Evolutionary conservation across 2,888 invertebrate genomes (phyloP).

Genomic region (Metallyticus violacea): DNA sequence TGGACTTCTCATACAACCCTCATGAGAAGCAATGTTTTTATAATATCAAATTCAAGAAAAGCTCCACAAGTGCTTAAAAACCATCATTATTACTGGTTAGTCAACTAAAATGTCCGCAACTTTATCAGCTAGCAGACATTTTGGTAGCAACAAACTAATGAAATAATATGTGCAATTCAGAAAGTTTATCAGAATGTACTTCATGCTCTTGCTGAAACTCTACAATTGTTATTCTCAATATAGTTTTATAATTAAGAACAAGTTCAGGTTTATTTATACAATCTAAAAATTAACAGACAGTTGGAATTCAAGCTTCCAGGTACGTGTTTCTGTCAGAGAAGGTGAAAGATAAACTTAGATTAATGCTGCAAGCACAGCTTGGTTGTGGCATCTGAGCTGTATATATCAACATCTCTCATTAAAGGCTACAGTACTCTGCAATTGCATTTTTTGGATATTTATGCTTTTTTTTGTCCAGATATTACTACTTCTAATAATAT

Average conservation of each 20-base stretch:
- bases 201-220: background rate
- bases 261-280: background rate
- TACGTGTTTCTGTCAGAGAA: background rate
- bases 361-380: no score
- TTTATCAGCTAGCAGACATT: background rate
- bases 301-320: background rate
- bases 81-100: background rate
- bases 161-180: background rate
- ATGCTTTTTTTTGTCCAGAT: no score
- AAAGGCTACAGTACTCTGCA: no score
- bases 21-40: background rate
- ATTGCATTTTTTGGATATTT: no score
- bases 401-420: no score
- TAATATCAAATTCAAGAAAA: slow-evolving; percentile 5
- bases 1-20: no score
- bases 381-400: no score
- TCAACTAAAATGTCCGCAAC: background rate
- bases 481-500: no score
- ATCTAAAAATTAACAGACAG: background rate
- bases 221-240: background rate
- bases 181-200: background rate
- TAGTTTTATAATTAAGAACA: background rate
- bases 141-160: background rate
- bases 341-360: no score
- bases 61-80: slow-evolving; percentile 20